Evolutionary conservation across 2,888 invertebrate genomes (phyloP).

Genomic region (Aspidiotus destructor): DNA sequence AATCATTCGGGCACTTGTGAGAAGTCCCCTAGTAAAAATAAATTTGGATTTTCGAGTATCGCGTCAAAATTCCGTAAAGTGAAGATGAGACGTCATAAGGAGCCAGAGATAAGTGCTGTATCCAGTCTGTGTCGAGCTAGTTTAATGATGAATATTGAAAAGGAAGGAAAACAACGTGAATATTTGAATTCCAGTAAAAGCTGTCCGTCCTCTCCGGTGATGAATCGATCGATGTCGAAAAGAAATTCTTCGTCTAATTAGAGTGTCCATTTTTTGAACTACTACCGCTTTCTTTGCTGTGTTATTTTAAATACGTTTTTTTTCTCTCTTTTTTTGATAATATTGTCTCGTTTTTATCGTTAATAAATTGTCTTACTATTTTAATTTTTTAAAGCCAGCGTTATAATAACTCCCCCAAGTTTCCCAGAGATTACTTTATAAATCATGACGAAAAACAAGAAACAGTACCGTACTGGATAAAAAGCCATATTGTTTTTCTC

Average conservation of each 20-base stretch:
- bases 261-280: too few relatives aligned
- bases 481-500: too few relatives aligned
- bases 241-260: conserved; percentile 29
- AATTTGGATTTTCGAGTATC: conserved; percentile 49
- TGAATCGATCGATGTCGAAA: conserved; percentile 33
- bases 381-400: too few relatives aligned
- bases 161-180: conserved; percentile 11
- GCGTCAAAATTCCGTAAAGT: conserved; percentile 53
- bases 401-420: too few relatives aligned
- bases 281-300: too few relatives aligned
- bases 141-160: conserved; percentile 23
- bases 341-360: too few relatives aligned
- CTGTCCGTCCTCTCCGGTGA: conserved; percentile 40
- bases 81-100: conserved; percentile 45
- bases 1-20: not conserved
- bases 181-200: conserved; percentile 37
- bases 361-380: too few relatives aligned
- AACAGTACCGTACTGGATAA: too few relatives aligned
- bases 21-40: conserved; percentile 35
- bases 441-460: too few relatives aligned
- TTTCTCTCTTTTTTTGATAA: too few relatives aligned
- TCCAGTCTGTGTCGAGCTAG: conserved; percentile 29
- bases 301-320: too few relatives aligned
- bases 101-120: conserved; percentile 38
- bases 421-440: too few relatives aligned